Conservation (phyloP, 2,797 vertebrate genomes). For the Cyclopterus lumpus region DNA sequence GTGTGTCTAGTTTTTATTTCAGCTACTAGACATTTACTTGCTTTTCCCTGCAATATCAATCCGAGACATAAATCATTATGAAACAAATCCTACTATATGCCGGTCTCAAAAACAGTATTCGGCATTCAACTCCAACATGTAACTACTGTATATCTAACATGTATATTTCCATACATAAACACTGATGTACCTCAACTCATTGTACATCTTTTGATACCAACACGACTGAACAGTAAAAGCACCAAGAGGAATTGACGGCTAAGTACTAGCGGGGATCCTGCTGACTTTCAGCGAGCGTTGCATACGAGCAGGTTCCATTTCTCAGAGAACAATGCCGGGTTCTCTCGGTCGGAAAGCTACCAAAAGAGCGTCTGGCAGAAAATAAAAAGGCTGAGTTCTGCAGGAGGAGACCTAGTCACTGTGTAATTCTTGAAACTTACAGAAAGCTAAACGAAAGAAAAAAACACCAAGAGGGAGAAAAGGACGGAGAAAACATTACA, state of each 20-base stretch:
- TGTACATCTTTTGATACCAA: constrained; percentile 7
- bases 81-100: not conserved
- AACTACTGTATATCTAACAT: not conserved
- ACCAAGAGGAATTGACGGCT: not conserved
- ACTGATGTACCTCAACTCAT: not conserved
- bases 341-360: constrained; percentile 51
- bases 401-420: constrained; percentile 68
- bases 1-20: not conserved
- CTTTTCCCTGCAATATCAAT: not conserved
- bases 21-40: not conserved
- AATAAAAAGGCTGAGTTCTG: constrained; percentile 56
- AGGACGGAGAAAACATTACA: constrained; percentile 49
- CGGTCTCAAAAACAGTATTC: not conserved
- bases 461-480: constrained; percentile 57
- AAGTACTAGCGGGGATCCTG: constrained; percentile 7
- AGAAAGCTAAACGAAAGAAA: constrained; percentile 50
- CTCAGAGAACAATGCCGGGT: constrained; percentile 54
- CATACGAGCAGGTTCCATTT: constrained; percentile 54
- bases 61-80: not conserved
- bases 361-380: constrained; percentile 62
- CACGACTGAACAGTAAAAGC: constrained; percentile 12
- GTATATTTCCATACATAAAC: not conserved
- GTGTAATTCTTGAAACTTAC: constrained; percentile 73
- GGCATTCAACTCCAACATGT: not conserved
- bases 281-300: constrained; percentile 15